Conservation (phyloP, 1,140 invertebrate species). For the Holcopasites calliopsidis region DNA sequence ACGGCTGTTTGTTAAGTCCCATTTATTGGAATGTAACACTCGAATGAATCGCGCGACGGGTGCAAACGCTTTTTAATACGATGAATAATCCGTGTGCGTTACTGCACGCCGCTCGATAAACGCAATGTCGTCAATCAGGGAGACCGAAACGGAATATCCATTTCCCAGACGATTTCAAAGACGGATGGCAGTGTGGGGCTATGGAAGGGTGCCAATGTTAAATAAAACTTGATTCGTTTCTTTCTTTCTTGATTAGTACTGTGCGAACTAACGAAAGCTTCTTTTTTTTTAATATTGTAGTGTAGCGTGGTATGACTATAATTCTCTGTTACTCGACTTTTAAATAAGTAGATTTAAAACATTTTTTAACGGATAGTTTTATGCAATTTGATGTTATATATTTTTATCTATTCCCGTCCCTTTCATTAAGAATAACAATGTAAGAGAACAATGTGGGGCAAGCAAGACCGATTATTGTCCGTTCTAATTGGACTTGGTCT, state of each 20-base stretch:
- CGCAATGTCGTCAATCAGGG: constrained; percentile 58
- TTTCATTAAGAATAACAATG: constrained; percentile 46
- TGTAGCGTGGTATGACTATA: background rate
- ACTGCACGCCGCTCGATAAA: constrained; percentile 48
- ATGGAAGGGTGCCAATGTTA: background rate
- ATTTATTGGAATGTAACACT: constrained; percentile 60
- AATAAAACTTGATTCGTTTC: background rate
- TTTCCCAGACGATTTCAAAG: constrained; percentile 46
- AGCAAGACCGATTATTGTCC: background rate
- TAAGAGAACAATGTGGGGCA: constrained; percentile 18
- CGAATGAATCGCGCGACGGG: constrained; percentile 47
- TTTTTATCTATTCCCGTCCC: background rate
- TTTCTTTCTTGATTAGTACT: too few species aligned
- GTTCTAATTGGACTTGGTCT: constrained; percentile 30
- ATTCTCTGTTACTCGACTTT: background rate
- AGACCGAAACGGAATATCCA: constrained; percentile 50
- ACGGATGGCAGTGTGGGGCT: background rate
- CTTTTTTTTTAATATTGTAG: background rate
- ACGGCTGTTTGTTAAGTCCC: constrained; percentile 57
- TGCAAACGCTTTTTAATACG: constrained; percentile 61
- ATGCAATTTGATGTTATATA: too few species aligned
- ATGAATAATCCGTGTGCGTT: constrained; percentile 52
- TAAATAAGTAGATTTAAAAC: too few species aligned
- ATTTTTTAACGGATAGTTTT: too few species aligned
- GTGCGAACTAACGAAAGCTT: too few species aligned